A percentile compares a stretch with the other conserved stretches of the same genome.
phyloP scores from a whole-genome alignment of 2,797 vertebrate genomes.

The Myotis vivesi region DNA sequence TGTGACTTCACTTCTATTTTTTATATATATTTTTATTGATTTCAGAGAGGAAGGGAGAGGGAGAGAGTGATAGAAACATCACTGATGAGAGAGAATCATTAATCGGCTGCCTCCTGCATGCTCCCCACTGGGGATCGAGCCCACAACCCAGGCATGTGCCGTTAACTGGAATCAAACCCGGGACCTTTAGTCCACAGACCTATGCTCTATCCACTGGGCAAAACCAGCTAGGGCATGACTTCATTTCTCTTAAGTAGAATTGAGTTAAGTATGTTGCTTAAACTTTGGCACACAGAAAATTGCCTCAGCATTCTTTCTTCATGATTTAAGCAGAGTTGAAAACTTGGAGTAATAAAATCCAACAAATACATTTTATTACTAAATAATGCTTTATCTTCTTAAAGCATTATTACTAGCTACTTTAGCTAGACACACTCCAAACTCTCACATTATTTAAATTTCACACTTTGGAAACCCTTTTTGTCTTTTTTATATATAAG shows the following conservation, averaged over 20 bases:
- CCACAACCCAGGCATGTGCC: too few relatives aligned
- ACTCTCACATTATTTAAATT: background rate
- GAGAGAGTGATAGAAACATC: too few relatives aligned
- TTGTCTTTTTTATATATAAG: background rate
- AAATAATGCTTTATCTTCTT: background rate
- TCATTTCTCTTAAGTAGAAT: conserved; percentile 15
- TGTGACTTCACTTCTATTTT: conserved; percentile 14
- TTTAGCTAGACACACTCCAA: background rate
- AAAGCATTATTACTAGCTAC: background rate
- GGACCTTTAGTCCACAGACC: too few relatives aligned
- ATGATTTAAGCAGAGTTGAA: background rate
- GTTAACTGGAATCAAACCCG: too few relatives aligned
- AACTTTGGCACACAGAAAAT: background rate
- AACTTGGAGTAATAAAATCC: background rate
- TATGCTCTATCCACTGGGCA: too few relatives aligned
- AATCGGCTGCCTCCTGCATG: too few relatives aligned
- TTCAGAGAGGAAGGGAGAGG: too few relatives aligned
- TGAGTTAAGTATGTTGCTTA: background rate
- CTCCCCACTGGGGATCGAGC: too few relatives aligned
- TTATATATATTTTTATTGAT: too few relatives aligned
- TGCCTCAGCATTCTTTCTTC: background rate
- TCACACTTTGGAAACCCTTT: background rate
- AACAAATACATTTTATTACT: background rate
- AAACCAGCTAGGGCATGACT: background rate
- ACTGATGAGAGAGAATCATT: too few relatives aligned